phyloP scores from a whole-genome alignment of 2,113 vertebrate genomes.

The Pampusana beccarii region DNA sequence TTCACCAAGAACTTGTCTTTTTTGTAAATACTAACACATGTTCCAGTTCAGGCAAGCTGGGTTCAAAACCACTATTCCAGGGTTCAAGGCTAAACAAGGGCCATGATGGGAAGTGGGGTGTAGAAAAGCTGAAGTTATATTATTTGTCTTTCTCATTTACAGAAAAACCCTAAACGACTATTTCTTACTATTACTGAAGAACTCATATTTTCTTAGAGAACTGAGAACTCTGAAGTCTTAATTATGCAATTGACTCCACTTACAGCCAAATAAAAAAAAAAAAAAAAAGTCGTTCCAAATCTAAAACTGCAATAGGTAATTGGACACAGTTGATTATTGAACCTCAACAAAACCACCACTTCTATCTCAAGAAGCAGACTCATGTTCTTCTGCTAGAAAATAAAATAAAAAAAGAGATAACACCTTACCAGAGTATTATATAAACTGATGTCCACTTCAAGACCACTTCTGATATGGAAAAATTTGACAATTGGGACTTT shows the following conservation, averaged over 20 bases:
- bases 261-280: not conserved
- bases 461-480: slow-evolving; percentile 87
- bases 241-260: not conserved
- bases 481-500: slow-evolving; percentile 97
- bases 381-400: not conserved
- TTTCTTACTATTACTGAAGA: not conserved
- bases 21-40: not conserved
- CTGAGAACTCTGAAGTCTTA: not conserved
- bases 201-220: not conserved
- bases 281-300: not conserved
- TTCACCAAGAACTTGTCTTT: not conserved
- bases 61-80: not conserved
- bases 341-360: not conserved
- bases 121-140: not conserved
- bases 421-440: slow-evolving; percentile 92
- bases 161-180: not conserved
- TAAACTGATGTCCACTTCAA: slow-evolving; percentile 95
- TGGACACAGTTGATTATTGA: not conserved
- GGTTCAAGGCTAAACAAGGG: not conserved
- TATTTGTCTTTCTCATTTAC: not conserved
- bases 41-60: not conserved
- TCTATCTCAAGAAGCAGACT: not conserved
- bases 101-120: not conserved
- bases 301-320: not conserved
- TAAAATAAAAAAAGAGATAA: not conserved